A percentile compares a stretch with the other conserved stretches of the same genome.
phyloP scores from a whole-genome alignment of 1,140 invertebrate genomes.

The Ganaspis sp. region DNA sequence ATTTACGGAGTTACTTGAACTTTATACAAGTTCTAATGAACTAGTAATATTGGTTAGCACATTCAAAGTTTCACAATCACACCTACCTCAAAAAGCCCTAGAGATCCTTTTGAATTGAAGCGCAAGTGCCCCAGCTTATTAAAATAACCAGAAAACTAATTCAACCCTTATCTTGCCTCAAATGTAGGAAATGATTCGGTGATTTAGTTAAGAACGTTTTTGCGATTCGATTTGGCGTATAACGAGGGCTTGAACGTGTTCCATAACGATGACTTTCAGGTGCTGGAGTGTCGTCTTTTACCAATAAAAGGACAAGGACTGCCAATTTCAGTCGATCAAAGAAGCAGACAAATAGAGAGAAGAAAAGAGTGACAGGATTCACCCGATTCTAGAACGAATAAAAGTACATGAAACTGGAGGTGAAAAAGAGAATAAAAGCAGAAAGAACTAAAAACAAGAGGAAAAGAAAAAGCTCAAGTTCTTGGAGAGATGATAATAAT shows the following conservation, averaged over 20 bases:
- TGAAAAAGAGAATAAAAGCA: too few species aligned
- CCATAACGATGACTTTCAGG: conserved; percentile 6
- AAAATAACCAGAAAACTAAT: not conserved
- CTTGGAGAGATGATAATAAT: too few species aligned
- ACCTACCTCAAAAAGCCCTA: conserved; percentile 3
- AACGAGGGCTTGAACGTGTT: conserved; percentile 12
- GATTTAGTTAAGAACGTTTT: conserved; percentile 17
- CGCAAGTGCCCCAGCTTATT: not conserved
- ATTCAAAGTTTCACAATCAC: conserved; percentile 16
- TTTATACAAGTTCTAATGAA: conserved; percentile 3
- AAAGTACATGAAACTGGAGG: too few species aligned
- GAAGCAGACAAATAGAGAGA: not conserved
- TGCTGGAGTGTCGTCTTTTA: not conserved
- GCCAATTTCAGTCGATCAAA: conserved; percentile 4
- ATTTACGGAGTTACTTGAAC: conserved; percentile 24
- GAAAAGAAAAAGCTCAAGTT: too few species aligned
- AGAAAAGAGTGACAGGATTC: not conserved
- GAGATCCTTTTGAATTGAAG: not conserved
- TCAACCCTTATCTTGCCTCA: not conserved
- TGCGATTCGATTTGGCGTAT: not conserved
- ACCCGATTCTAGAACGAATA: too few species aligned
- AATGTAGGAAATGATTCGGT: not conserved
- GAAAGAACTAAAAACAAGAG: too few species aligned
- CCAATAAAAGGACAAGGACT: not conserved
- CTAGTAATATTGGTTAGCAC: conserved; percentile 8